Conservation (phyloP, 2,113 vertebrate species). For the Aspidoscelis tigris region DNA sequence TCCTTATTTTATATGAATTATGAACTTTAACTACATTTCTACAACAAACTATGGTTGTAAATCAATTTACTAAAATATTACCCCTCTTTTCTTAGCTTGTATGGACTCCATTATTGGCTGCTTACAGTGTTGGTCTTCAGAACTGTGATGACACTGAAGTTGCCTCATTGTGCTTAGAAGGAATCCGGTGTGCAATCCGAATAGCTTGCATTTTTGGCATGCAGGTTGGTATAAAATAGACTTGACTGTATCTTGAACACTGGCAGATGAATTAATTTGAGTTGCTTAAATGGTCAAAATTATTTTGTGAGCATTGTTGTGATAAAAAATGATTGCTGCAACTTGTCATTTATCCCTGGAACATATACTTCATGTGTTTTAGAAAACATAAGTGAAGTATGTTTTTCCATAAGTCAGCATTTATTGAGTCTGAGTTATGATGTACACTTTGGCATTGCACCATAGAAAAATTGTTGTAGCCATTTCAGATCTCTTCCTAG, state of each 20-base stretch:
- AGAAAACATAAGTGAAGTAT: not conserved
- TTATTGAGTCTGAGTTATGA: not conserved
- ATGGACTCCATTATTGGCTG: slow-evolving; percentile 94
- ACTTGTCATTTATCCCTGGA: not conserved
- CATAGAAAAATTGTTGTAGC: not conserved
- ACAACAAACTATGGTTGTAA: not conserved
- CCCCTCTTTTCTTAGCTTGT: slow-evolving; percentile 83
- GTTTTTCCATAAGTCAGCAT: not conserved
- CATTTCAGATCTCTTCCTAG: not conserved
- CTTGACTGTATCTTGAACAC: too few species aligned
- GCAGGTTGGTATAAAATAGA: slow-evolving; percentile 82
- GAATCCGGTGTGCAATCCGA: slow-evolving; percentile 94
- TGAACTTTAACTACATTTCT: not conserved
- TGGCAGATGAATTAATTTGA: too few species aligned
- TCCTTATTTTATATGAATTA: not conserved
- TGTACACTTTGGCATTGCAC: too few species aligned
- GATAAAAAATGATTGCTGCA: not conserved
- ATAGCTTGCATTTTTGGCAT: slow-evolving; percentile 96
- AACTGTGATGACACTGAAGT: slow-evolving; percentile 97
- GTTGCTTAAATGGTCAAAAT: not conserved
- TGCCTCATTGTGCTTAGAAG: slow-evolving; percentile 92
- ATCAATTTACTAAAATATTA: not conserved
- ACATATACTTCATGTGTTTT: too few species aligned
- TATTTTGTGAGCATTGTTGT: not conserved
- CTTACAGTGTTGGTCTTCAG: slow-evolving; percentile 95